phyloP scores from a whole-genome alignment of 35 echinoderm and acorn worm species.

The Strongylocentrotus purpuratus region DNA sequence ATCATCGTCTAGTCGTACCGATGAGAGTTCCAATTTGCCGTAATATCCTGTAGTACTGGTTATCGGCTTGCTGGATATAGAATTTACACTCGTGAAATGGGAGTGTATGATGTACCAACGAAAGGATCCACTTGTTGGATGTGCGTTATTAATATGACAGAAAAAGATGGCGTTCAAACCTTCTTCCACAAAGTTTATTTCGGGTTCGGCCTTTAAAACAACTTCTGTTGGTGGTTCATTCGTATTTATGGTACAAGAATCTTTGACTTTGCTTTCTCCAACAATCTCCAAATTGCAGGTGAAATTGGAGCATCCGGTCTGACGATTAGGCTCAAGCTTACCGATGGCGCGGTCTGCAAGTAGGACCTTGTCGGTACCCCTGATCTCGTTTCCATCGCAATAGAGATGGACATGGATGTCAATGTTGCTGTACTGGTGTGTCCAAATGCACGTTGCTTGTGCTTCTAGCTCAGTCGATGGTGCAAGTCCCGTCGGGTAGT shows the following conservation, averaged over 20 bases:
- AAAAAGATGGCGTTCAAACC: slow-evolving; percentile 37
- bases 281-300: slow-evolving; percentile 41
- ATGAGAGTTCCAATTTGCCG: slow-evolving; percentile 20
- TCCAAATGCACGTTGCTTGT: slow-evolving; percentile 3
- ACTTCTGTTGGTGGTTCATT: background rate
- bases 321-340: slow-evolving; percentile 9
- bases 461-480: background rate
- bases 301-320: background rate
- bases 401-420: slow-evolving; percentile 25
- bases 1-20: slow-evolving; percentile 13
- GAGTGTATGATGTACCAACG: slow-evolving; percentile 29
- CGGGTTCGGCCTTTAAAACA: background rate
- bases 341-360: slow-evolving; percentile 7
- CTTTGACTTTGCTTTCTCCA: background rate
- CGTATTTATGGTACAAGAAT: background rate
- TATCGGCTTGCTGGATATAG: slow-evolving; percentile 42
- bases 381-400: slow-evolving; percentile 8
- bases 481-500: slow-evolving; percentile 22
- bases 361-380: slow-evolving; percentile 22
- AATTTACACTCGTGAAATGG: slow-evolving; percentile 28
- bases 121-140: slow-evolving; percentile 19
- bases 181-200: slow-evolving; percentile 40
- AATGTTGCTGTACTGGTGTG: background rate
- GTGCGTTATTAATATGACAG: slow-evolving; percentile 35
- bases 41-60: slow-evolving; percentile 41